These are phyloP conservation scores for Corythoichthys haematopterus DNA, from an alignment of 2,113 vertebrate genomes.

Conservation along the genomic window DNA sequence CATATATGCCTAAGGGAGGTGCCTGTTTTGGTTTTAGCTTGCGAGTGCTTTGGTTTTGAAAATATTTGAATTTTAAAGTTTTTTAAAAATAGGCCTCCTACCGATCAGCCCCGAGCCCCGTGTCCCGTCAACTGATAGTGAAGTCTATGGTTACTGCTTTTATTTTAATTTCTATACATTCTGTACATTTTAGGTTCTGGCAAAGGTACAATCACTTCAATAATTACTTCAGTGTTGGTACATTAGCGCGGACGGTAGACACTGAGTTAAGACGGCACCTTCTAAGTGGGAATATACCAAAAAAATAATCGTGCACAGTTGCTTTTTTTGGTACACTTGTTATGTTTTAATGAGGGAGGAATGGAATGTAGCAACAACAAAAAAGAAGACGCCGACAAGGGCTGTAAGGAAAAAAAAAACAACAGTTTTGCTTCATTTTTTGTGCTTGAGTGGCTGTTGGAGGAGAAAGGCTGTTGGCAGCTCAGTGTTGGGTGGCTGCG, in stretches of 20 bases:
- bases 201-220: no score
- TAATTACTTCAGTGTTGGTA: no score
- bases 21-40: no score
- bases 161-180: no score
- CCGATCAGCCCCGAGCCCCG: no score
- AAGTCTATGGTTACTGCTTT: no score
- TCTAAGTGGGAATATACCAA: constrained; percentile 46
- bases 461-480: constrained; percentile 67
- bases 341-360: constrained; percentile 36
- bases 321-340: constrained; percentile 16
- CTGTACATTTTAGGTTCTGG: no score
- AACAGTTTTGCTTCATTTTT: constrained; percentile 24
- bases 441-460: constrained; percentile 60
- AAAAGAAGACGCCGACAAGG: neutral
- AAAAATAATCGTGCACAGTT: constrained; percentile 32
- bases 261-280: constrained; percentile 16
- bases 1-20: no score
- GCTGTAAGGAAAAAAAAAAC: constrained; percentile 10
- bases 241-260: neutral
- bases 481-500: constrained; percentile 50
- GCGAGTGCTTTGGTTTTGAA: no score
- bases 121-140: no score
- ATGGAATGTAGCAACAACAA: constrained; percentile 2
- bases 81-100: no score
- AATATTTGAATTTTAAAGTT: no score